Conservation (phyloP, 1,140 invertebrate genomes). For the Helicoverpa zea region DNA sequence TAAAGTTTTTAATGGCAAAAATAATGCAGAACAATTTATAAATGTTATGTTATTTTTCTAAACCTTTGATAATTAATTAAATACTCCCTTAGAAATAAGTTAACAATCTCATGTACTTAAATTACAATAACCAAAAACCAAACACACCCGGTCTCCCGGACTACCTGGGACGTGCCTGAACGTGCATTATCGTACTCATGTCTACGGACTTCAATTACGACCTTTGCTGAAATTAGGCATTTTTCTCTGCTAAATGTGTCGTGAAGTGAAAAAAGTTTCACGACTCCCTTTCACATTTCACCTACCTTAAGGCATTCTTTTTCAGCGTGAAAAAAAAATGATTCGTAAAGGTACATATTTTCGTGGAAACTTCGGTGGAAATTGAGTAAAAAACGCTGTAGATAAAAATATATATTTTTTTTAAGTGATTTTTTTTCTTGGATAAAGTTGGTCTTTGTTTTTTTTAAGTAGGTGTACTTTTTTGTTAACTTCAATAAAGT, state of each 20-base stretch:
- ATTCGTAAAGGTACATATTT: slow-evolving; percentile 9
- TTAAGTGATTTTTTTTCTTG: neutral
- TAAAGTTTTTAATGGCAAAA: too few relatives aligned
- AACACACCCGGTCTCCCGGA: slow-evolving; percentile 7
- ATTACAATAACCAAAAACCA: neutral
- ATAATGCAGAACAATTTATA: too few relatives aligned
- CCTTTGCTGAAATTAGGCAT: slow-evolving; percentile 44
- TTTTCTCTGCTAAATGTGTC: slow-evolving; percentile 49
- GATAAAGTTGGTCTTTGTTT: neutral
- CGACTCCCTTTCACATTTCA: slow-evolving; percentile 23
- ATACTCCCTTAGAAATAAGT: too few relatives aligned
- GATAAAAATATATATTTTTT: slow-evolving; percentile 26
- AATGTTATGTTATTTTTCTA: too few relatives aligned
- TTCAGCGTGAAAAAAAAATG: slow-evolving; percentile 16
- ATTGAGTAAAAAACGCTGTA: slow-evolving; percentile 14
- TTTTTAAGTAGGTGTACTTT: neutral
- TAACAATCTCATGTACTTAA: neutral
- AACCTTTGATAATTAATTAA: too few relatives aligned
- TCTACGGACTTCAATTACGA: slow-evolving; percentile 42
- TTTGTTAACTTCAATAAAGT: neutral
- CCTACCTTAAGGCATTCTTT: slow-evolving; percentile 42
- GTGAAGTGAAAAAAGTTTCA: slow-evolving; percentile 51
- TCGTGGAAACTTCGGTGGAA: slow-evolving; percentile 10
- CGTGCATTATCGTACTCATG: slow-evolving; percentile 27
- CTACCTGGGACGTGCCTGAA: slow-evolving; percentile 39